Percentiles rank a stretch among this genome's conserved stretches.
Conservation (phyloP, 2,888 invertebrate species). For the Drosophila borealis region DNA sequence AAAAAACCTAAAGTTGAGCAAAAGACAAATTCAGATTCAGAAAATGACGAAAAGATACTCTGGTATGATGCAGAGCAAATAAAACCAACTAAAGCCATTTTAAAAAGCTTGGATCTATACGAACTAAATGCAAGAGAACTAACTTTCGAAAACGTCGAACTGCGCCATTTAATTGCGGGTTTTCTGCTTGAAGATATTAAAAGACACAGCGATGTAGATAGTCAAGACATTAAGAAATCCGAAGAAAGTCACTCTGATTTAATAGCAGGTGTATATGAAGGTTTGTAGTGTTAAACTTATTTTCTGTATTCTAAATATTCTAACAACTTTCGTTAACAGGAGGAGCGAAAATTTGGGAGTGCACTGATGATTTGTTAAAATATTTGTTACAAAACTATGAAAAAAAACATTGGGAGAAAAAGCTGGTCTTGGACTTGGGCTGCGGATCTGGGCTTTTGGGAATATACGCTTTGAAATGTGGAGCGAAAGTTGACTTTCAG, state of each 20-base stretch:
- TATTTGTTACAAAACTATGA: slow-evolving; percentile 86
- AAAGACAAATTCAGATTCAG: not conserved
- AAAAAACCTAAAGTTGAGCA: slow-evolving; percentile 29
- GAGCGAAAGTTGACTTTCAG: slow-evolving; percentile 92
- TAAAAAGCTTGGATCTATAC: slow-evolving; percentile 75
- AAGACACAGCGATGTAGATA: slow-evolving; percentile 43
- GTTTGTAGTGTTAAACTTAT: slow-evolving; percentile 83
- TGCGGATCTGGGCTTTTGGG: slow-evolving; percentile 97
- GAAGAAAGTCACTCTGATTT: slow-evolving; percentile 91
- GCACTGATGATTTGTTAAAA: slow-evolving; percentile 91
- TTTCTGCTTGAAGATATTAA: slow-evolving; percentile 76
- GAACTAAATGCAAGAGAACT: slow-evolving; percentile 74
- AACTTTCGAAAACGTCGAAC: slow-evolving; percentile 48
- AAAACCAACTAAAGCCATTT: slow-evolving; percentile 41
- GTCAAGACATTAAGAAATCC: slow-evolving; percentile 84
- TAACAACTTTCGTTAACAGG: slow-evolving; percentile 86
- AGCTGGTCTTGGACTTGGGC: slow-evolving; percentile 93
- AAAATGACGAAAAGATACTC: slow-evolving; percentile 14
- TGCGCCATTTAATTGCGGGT: slow-evolving; percentile 75
- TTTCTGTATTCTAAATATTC: too few species aligned
- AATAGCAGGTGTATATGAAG: slow-evolving; percentile 92
- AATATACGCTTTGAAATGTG: slow-evolving; percentile 89
- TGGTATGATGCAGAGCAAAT: slow-evolving; percentile 80
- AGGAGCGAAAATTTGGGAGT: slow-evolving; percentile 98
- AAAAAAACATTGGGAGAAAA: slow-evolving; percentile 84